Conservation (phyloP, 2,797 vertebrate genomes). For the Clarias laeviceps region DNA sequence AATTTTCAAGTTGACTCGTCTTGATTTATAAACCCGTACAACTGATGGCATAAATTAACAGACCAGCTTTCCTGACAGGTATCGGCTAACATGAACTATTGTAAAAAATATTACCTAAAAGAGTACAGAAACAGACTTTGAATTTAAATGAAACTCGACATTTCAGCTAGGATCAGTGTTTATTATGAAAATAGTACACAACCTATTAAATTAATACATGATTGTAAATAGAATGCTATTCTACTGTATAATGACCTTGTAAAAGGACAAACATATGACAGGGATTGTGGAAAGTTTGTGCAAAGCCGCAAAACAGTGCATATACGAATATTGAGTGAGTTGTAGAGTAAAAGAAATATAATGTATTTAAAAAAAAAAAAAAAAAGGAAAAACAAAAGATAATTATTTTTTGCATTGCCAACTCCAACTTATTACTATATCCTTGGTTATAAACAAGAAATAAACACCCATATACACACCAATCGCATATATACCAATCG, state of each 20-base stretch:
- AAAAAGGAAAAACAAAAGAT: not conserved
- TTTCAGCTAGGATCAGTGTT: not conserved
- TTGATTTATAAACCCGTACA: not conserved
- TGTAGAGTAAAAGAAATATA: not conserved
- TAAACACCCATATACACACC: not conserved
- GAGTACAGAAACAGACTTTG: not conserved
- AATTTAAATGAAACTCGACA: not conserved
- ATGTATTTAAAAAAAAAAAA: not conserved
- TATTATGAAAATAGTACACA: conserved; percentile 4
- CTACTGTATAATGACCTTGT: not conserved
- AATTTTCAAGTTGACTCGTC: not conserved
- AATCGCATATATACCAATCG: conserved; percentile 32
- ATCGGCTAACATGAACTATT: not conserved
- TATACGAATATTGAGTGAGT: not conserved
- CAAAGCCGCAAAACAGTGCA: conserved; percentile 39
- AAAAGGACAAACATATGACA: not conserved
- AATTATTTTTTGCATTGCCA: not conserved
- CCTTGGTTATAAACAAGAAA: conserved; percentile 24
- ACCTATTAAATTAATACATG: conserved; percentile 24
- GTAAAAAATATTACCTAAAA: not conserved
- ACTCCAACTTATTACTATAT: not conserved
- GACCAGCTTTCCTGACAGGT: not conserved
- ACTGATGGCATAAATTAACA: not conserved
- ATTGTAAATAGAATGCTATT: not conserved
- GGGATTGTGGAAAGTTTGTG: not conserved